phyloP scores from a whole-genome alignment of 2,888 invertebrate genomes.

The Cheilosia impressa region DNA sequence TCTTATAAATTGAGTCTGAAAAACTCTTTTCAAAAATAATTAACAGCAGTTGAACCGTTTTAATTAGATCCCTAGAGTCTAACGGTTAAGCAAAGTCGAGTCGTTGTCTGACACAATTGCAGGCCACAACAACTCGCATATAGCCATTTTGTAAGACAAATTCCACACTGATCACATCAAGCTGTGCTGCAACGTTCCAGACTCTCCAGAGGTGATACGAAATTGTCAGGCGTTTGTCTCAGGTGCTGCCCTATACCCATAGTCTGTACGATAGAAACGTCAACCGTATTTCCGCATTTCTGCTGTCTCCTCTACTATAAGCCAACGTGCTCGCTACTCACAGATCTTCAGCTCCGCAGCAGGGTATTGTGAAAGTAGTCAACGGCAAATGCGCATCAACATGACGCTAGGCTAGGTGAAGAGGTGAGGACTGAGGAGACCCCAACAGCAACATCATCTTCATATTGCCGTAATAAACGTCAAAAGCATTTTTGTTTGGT shows the following conservation, averaged over 20 bases:
- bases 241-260: constrained; percentile 39
- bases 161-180: constrained; percentile 55
- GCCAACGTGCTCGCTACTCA: constrained; percentile 7
- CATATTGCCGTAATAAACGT: constrained; percentile 68
- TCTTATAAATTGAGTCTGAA: not conserved
- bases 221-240: constrained; percentile 59
- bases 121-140: constrained; percentile 3
- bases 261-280: constrained; percentile 56
- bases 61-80: constrained; percentile 70
- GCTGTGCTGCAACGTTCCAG: constrained; percentile 42
- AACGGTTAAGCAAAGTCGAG: constrained; percentile 31
- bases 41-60: constrained; percentile 31
- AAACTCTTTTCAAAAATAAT: constrained; percentile 10
- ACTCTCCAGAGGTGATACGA: constrained; percentile 24
- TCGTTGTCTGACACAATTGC: constrained; percentile 53
- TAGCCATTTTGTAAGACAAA: constrained; percentile 40
- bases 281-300: constrained; percentile 68
- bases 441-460: constrained; percentile 48
- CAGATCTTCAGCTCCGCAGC: constrained; percentile 11
- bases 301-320: constrained; percentile 18
- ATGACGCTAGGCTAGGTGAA: constrained; percentile 15
- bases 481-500: constrained; percentile 67
- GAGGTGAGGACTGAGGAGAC: constrained; percentile 54
- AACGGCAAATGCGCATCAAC: constrained; percentile 5
- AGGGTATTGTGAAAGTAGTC: constrained; percentile 44